A percentile compares a stretch with the other conserved stretches of the same genome.
These are phyloP conservation scores for Axis porcinus DNA, from an alignment of 2,113 vertebrate genomes.

Conservation along the genomic window DNA sequence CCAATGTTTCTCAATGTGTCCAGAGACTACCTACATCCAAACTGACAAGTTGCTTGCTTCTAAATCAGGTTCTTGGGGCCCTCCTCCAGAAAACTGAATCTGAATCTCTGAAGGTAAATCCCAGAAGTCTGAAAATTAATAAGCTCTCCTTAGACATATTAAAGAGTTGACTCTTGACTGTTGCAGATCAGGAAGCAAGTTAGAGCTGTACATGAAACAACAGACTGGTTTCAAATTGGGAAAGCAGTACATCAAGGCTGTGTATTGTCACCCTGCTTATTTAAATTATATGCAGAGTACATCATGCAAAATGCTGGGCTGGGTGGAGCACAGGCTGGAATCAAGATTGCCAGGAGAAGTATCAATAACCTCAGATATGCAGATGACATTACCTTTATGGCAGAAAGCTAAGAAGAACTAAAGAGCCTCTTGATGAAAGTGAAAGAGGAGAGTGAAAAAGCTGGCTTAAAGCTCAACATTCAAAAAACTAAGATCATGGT, in stretches of 20 bases:
- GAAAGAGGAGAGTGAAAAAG: neutral
- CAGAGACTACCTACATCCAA: neutral
- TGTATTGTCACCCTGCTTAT: neutral
- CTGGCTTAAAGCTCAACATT: neutral
- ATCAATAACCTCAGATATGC: neutral
- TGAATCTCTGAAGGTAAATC: neutral
- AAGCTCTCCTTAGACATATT: neutral
- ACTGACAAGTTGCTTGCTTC: neutral
- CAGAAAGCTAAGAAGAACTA: neutral
- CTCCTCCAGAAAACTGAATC: neutral
- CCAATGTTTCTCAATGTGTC: neutral
- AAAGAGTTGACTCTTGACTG: neutral
- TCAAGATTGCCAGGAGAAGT: rapidly evolving
- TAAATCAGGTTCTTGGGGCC: neutral
- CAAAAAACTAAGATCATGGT: neutral
- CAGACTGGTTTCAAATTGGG: neutral
- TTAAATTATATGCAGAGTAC: neutral
- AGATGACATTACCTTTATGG: neutral
- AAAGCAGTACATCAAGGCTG: neutral
- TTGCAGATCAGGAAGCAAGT: neutral
- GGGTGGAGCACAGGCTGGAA: neutral
- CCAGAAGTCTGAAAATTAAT: neutral
- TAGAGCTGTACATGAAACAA: neutral
- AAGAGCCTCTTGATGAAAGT: neutral
- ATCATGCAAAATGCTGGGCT: neutral